phyloP scores from a whole-genome alignment of 1,140 invertebrate species.

The Planococcus citri region DNA sequence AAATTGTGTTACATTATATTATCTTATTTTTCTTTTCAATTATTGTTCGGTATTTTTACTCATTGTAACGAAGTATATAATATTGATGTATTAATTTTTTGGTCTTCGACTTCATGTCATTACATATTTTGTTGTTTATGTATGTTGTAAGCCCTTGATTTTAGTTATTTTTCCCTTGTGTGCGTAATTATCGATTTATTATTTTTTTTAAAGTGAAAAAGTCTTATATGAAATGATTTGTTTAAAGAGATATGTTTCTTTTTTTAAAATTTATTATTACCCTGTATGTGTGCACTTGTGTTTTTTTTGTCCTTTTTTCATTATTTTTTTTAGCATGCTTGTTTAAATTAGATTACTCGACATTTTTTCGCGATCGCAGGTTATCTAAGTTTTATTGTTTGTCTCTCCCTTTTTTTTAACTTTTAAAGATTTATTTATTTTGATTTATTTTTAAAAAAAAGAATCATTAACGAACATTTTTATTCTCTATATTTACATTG shows the following conservation, averaged over 20 bases:
- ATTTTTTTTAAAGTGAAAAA: neutral
- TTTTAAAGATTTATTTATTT: slow-evolving; percentile 2
- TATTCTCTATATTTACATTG: neutral
- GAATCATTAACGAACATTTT: neutral
- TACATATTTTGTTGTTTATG: slow-evolving; percentile 10
- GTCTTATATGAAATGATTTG: neutral
- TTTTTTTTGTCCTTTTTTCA: neutral
- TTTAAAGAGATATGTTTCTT: neutral
- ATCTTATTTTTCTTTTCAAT: neutral
- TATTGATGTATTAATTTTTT: slow-evolving; percentile 4
- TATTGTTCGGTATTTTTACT: slow-evolving; percentile 8
- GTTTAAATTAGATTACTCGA: neutral
- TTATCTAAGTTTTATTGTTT: neutral
- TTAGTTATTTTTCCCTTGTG: slow-evolving; percentile 15
- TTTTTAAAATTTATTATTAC: neutral
- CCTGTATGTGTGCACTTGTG: neutral
- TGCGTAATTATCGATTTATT: neutral
- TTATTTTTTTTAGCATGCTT: slow-evolving; percentile 3
- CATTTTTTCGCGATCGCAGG: neutral
- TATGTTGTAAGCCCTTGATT: slow-evolving; percentile 10
- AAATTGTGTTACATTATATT: slow-evolving; percentile 8
- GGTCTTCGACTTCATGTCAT: neutral
- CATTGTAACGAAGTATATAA: slow-evolving; percentile 3
- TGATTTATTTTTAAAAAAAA: neutral
- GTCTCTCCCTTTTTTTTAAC: neutral